Evolutionary conservation across 2,888 invertebrate species (phyloP).

Genomic region (Gymnocheta viridis): DNA sequence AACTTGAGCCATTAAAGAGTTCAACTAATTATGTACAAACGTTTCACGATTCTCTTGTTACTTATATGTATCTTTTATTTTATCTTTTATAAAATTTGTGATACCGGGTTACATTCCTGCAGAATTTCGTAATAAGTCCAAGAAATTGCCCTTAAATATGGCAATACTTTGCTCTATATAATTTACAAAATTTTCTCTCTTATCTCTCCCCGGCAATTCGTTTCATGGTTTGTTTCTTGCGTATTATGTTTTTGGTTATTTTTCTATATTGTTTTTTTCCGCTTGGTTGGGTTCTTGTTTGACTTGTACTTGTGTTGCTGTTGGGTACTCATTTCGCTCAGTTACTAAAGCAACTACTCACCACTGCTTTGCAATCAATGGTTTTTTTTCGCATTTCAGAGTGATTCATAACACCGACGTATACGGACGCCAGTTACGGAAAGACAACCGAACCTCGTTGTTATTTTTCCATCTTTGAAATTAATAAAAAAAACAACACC

Average conservation of each 20-base stretch:
- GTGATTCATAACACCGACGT: conserved; percentile 72
- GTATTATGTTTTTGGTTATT: conserved; percentile 28
- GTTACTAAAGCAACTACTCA: conserved; percentile 33
- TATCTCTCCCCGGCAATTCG: conserved; percentile 18
- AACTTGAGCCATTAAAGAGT: too few relatives aligned
- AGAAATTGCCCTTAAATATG: neutral
- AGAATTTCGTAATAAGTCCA: neutral
- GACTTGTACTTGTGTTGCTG: conserved; percentile 35
- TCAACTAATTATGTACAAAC: too few relatives aligned
- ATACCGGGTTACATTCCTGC: neutral
- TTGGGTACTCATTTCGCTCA: conserved; percentile 29
- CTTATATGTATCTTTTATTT: neutral
- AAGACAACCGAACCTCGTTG: conserved; percentile 53
- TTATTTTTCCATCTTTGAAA: conserved; percentile 63
- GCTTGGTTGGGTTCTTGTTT: conserved; percentile 64
- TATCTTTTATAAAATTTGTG: neutral
- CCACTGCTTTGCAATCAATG: conserved; percentile 48
- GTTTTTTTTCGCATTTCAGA: conserved; percentile 69
- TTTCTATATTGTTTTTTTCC: conserved; percentile 41
- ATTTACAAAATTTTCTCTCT: neutral
- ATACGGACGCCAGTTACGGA: conserved; percentile 70
- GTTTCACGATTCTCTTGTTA: too few relatives aligned
- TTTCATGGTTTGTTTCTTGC: conserved; percentile 21
- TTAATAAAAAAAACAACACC: conserved; percentile 46
- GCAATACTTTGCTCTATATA: conserved; percentile 11